phyloP scores from a whole-genome alignment of 2,797 vertebrate species.

The Gallinago nigripennis region DNA sequence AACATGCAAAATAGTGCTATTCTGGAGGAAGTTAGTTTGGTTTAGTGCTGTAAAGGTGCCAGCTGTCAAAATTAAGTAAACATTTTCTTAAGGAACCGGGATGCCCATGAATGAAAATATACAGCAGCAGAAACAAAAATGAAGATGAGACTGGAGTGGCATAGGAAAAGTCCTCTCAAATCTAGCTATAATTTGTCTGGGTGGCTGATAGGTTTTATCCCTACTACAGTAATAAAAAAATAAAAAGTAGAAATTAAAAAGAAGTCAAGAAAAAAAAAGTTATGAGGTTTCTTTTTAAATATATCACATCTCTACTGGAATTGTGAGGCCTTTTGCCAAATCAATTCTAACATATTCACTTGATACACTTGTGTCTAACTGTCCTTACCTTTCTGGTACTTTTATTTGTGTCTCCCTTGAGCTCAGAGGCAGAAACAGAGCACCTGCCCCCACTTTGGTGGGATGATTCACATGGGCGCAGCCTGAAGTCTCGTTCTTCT shows the following conservation, averaged over 20 bases:
- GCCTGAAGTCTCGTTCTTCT: not conserved
- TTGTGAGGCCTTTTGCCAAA: not conserved
- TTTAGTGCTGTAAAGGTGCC: conserved; percentile 32
- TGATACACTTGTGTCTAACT: accelerated
- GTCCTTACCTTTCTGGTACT: not conserved
- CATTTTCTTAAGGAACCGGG: not conserved
- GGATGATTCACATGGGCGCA: not conserved
- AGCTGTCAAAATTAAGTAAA: conserved; percentile 19
- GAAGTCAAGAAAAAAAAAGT: not conserved
- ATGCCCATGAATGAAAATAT: conserved; percentile 1
- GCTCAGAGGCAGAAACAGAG: not conserved
- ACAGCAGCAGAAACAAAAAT: conserved; percentile 10
- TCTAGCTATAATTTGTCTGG: not conserved
- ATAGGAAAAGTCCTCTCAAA: not conserved
- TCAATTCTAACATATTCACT: not conserved
- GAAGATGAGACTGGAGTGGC: not conserved
- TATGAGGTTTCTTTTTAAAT: not conserved
- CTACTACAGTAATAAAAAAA: not conserved
- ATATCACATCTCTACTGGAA: not conserved
- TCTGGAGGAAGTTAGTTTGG: conserved; percentile 27
- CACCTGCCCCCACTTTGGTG: accelerated
- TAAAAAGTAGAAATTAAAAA: too few relatives aligned
- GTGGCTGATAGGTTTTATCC: not conserved
- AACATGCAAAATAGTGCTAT: conserved; percentile 36
- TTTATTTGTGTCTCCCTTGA: not conserved